A percentile compares a stretch with the other conserved stretches of the same genome.
Evolutionary conservation across 30 jellyfish, hydroid and myxozoan species (phyloP).

Genomic region (Aurelia aurita): DNA sequence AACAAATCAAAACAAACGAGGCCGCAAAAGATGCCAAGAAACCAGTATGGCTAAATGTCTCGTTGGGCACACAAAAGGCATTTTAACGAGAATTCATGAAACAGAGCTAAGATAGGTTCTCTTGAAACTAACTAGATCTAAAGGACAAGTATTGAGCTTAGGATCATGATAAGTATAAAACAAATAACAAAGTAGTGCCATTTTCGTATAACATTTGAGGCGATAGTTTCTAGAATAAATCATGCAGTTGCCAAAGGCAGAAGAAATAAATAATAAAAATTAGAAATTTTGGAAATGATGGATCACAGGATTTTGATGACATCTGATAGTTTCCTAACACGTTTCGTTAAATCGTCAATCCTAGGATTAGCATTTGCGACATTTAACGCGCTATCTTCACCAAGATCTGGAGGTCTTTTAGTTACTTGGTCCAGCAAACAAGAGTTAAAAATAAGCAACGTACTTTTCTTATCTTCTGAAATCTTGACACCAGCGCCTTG

Average conservation of each 20-base stretch:
- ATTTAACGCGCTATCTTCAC: not conserved
- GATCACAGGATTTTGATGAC: not conserved
- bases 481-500: not conserved
- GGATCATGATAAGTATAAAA: too few species aligned
- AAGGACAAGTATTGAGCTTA: too few species aligned
- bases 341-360: not conserved
- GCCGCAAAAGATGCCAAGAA: too few species aligned
- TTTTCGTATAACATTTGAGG: too few species aligned
- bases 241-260: not conserved
- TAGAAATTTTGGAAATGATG: not conserved
- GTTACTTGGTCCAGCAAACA: constrained; percentile 12
- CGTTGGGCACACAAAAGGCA: too few species aligned
- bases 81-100: too few species aligned
- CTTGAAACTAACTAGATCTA: too few species aligned
- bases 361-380: not conserved
- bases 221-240: too few species aligned
- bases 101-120: too few species aligned
- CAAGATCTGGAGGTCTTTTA: not conserved
- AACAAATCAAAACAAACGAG: too few species aligned
- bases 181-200: too few species aligned
- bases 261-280: not conserved
- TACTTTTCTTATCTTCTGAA: constrained; percentile 12
- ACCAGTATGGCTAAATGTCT: too few species aligned
- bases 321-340: not conserved
- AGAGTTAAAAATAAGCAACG: not conserved